A percentile compares a stretch with the other conserved stretches of the same genome.
These are phyloP conservation scores for Zophobas atratus DNA, from an alignment of 1,140 invertebrate species.

Conservation along the genomic window DNA sequence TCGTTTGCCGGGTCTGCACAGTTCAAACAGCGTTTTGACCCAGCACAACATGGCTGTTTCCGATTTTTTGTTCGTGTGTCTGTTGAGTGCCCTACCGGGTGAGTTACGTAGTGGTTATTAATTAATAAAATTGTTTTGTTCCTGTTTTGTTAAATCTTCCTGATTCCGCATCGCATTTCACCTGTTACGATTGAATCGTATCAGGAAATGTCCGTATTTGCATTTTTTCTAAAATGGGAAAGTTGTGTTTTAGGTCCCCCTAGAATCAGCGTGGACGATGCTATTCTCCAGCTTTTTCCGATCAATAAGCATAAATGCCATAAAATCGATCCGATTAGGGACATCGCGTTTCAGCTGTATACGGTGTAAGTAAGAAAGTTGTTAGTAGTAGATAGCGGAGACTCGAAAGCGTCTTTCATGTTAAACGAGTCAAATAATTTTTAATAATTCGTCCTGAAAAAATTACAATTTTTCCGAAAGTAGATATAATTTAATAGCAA, in stretches of 20 bases:
- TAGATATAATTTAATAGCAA: too few species aligned
- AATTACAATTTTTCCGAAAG: too few species aligned
- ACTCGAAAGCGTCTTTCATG: too few species aligned
- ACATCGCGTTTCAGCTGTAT: conserved; percentile 70
- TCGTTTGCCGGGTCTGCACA: not conserved
- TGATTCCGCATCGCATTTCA: not conserved
- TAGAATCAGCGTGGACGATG: conserved; percentile 69
- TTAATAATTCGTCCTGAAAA: too few species aligned
- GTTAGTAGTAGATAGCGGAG: too few species aligned
- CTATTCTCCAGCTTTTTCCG: conserved; percentile 70
- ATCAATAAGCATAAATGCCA: conserved; percentile 72
- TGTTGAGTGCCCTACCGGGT: conserved; percentile 63
- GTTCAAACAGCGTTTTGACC: conserved; percentile 35
- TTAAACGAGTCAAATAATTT: too few species aligned
- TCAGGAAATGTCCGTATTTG: conserved; percentile 18
- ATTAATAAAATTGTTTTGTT: conserved; percentile 1
- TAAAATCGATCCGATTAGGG: conserved; percentile 67
- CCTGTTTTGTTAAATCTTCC: conserved; percentile 26
- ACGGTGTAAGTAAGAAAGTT: conserved; percentile 68
- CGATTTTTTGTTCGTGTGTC: conserved; percentile 62
- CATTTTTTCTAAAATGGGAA: conserved; percentile 6
- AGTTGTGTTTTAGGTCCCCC: conserved; percentile 68
- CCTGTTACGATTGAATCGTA: not conserved
- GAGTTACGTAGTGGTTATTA: conserved; percentile 32
- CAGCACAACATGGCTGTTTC: conserved; percentile 58